Base-by-base conservation (phyloP, 1,140 invertebrate genomes). In the Berghia stephanieae region DNA sequence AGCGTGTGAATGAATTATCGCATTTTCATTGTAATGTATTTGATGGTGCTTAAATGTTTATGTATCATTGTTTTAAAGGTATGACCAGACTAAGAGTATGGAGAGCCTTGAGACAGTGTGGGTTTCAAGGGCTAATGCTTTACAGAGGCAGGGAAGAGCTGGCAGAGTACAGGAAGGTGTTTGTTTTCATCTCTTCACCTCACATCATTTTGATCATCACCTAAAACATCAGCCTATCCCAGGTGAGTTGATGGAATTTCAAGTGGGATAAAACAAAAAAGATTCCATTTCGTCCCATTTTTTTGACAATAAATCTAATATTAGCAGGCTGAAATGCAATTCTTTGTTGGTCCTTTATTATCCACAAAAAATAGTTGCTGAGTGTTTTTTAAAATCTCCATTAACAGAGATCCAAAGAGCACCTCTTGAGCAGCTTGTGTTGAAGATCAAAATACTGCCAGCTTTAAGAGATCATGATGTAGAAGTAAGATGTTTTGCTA, bases 131-230 rank as follows among this genome's bases (percentile, higher is more conserved):
- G 87, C 87, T 3, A 96, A 96, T 90, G 92, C 95, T 0, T 94
- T 97, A 86, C 96, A 98, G 90, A 91, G 95, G 40, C 94, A 94
- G 89, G 97, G 97, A 13, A 91, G 97, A 69, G 97, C 97, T 34
- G 97, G 97, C 13, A 79, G 87, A 52, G 86, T 88, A 5, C 78
- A 81, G 10, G 91, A 94, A 13, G 96, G 96, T 72, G 94, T 94
- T 75, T 96, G 95, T 86, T 98, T 96, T 84, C 95, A 96, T 83
- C 90, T 98, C 1, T 97, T 95, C 83, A 95, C 92, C 24, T 92
- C 88, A 82, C 92, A 91, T 16, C 88, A 94, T 72, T 88, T 82
- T 80, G 77, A 87, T 27, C 79, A 86, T 68, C 83, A 86, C 46
- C 78, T 88, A 24, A 80, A 84, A 55, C 83, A 85, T 27, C 88